Evolutionary conservation across 2,888 invertebrate species (phyloP), one percentile per base, ranked within the genome.

Genomic region (Limnephilus marmoratus): DNA sequence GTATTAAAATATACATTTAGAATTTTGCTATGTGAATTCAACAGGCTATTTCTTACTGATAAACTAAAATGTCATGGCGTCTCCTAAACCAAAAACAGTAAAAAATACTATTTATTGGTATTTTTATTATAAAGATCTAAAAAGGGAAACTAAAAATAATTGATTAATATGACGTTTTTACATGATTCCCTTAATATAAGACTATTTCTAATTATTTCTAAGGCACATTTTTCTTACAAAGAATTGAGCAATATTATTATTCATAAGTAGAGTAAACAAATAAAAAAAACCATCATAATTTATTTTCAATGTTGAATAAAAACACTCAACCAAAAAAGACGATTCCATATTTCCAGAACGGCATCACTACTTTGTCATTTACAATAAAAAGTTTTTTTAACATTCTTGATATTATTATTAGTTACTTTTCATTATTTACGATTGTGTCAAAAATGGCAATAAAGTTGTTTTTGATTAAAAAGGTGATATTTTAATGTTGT

Each of bases 171-270:
- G 82, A 83, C 34, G 34, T 34, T 37, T 31, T 68, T 68, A 68
- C 68, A 68, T 68, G n/a, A 68, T 68, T 68, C 68, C 68, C 68
- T n/a, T 68, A 68, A 68, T 68, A 9, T 9, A 68, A 68, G 24
- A n/a, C 24, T 34, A 83, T 83, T 18, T 93, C 97, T 97, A 94
- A 97, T 9, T 34, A 83, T 83, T 18, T 93, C 97, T 97, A 94
- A 97, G 93, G 93, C 93, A 93, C 93, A 91, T 91, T 91, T 92
- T 93, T 91, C 91, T 93, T 91, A 93, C 15, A 83, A 90, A 85
- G 85, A 87, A 90, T 93, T 93, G 93, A 93, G 93, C 93, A 93
- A 93, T 91, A 90, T 92, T 88, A 88, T 45, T 53, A 90, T 34
- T 37, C 49, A 49, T 41, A 24, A n/a, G 24, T 83, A 87, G 88